These are phyloP conservation scores for Brachyhypopomus occidentalis DNA, from an alignment of 2,113 vertebrate species.

Conservation along the genomic window DNA sequence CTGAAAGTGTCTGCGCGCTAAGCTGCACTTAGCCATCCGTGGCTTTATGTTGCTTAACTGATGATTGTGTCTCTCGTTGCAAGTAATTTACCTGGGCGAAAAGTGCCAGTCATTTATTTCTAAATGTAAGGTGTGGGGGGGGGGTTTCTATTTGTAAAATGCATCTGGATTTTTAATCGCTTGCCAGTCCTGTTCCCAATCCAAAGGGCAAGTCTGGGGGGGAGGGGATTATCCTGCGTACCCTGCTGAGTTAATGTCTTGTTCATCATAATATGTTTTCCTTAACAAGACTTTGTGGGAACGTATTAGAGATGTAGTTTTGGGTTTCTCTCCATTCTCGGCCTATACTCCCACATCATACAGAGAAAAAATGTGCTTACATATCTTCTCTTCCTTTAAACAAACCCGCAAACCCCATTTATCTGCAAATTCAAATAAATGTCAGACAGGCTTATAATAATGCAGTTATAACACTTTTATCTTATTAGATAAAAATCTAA, in stretches of 20 bases:
- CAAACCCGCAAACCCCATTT: too few relatives aligned
- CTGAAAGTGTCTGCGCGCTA: slow-evolving; percentile 33
- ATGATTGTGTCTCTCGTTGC: background rate
- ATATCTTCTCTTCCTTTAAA: too few relatives aligned
- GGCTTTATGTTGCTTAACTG: slow-evolving; percentile 7
- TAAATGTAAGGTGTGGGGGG: background rate
- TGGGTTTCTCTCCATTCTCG: background rate
- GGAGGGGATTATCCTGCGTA: background rate
- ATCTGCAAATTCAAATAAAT: too few relatives aligned
- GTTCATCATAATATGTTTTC: background rate
- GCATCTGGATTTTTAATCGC: slow-evolving; percentile 1
- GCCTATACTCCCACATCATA: slow-evolving; percentile 20
- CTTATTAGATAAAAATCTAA: too few relatives aligned
- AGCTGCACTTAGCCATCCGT: slow-evolving; percentile 38
- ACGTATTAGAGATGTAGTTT: slow-evolving; percentile 14
- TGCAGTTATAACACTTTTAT: background rate
- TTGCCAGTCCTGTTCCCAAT: slow-evolving; percentile 29
- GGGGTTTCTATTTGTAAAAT: slow-evolving; percentile 29
- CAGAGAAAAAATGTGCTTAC: slow-evolving; percentile 2
- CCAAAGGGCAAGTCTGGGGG: background rate
- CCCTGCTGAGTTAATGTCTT: slow-evolving; percentile 6
- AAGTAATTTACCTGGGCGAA: slow-evolving; percentile 18
- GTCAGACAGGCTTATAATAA: too few relatives aligned
- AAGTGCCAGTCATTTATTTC: background rate
- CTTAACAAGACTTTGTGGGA: background rate